phyloP scores from a whole-genome alignment of 2,113 vertebrate genomes.

The Parus major region DNA sequence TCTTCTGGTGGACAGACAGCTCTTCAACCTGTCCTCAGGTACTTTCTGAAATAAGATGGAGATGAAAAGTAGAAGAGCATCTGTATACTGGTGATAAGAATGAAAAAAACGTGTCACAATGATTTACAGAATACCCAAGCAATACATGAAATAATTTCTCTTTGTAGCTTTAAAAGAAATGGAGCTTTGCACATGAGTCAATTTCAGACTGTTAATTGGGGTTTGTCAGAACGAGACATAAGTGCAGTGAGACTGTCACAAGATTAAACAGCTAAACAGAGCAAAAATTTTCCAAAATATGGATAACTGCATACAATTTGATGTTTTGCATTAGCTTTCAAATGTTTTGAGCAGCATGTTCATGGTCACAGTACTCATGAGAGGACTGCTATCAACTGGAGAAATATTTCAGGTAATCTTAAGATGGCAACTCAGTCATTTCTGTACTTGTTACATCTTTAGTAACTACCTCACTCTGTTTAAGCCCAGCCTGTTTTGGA shows the following conservation, averaged over 20 bases:
- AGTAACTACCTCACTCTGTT: rapidly evolving
- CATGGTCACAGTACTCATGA: not conserved
- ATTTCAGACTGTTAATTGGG: not conserved
- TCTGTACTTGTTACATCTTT: not conserved
- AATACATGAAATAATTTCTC: not conserved
- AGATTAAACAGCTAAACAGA: not conserved
- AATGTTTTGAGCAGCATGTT: not conserved
- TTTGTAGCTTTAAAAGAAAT: constrained; percentile 25
- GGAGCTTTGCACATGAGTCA: not conserved
- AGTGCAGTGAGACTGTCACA: not conserved
- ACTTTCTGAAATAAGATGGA: constrained; percentile 38
- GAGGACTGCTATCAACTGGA: not conserved
- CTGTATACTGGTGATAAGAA: not conserved
- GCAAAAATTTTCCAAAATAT: not conserved
- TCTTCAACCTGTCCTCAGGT: not conserved
- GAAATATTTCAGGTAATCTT: not conserved
- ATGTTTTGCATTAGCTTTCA: not conserved
- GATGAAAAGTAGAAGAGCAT: not conserved
- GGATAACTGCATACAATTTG: not conserved
- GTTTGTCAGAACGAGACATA: constrained; percentile 1
- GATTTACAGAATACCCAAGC: constrained; percentile 11
- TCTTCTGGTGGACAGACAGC: not conserved
- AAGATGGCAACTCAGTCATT: not conserved
- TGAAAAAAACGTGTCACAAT: not conserved
- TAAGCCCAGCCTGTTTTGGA: not conserved